These are phyloP conservation scores for Pardosa pseudoannulata DNA, from an alignment of 2,888 invertebrate species.

Conservation along the genomic window DNA sequence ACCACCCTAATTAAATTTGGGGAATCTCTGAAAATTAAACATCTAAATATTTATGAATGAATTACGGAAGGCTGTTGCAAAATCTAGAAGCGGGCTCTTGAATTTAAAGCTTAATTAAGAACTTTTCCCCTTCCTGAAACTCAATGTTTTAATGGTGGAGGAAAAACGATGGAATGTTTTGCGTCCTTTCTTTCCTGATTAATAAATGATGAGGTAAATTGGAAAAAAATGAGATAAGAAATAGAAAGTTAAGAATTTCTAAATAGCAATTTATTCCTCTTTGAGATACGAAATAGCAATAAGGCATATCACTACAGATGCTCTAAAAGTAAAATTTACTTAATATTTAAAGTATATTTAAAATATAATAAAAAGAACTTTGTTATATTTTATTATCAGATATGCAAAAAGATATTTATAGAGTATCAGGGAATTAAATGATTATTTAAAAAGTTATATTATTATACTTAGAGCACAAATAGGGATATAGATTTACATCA, in stretches of 20 bases:
- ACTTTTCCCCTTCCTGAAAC: conserved; percentile 7
- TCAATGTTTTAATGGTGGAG: conserved; percentile 32
- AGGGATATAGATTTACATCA: no score
- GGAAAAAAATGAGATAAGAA: not conserved
- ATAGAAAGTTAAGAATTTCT: not conserved
- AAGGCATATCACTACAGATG: not conserved
- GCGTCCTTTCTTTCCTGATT: conserved; percentile 2
- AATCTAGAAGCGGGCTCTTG: conserved; percentile 29
- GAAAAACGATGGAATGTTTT: conserved; percentile 26
- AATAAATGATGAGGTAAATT: conserved; percentile 42
- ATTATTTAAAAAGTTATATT: no score
- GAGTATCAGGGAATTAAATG: no score
- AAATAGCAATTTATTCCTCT: conserved; percentile 12
- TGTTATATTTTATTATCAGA: no score
- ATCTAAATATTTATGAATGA: conserved; percentile 60
- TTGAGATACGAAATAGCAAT: conserved; percentile 3
- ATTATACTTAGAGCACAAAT: no score
- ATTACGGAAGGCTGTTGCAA: conserved; percentile 20
- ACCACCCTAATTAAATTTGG: conserved; percentile 58
- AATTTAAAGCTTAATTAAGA: conserved; percentile 61
- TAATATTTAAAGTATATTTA: no score
- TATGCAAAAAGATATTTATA: no score
- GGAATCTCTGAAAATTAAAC: conserved; percentile 65
- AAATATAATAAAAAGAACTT: no score
- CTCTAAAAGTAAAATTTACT: no score